These are phyloP conservation scores for Clupea harengus DNA, from an alignment of 2,113 vertebrate genomes.

Conservation along the genomic window DNA sequence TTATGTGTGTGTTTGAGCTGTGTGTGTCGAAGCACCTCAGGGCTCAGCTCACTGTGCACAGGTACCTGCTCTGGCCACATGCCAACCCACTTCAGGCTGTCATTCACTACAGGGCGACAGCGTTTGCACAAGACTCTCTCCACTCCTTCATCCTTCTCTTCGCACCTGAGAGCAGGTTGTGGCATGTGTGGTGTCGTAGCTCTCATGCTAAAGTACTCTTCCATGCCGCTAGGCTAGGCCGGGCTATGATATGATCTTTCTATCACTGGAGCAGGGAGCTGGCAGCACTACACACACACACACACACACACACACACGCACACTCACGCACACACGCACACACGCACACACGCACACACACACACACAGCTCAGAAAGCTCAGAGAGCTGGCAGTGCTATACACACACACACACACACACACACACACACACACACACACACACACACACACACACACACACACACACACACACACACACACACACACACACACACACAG, in stretches of 20 bases:
- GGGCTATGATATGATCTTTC: background rate
- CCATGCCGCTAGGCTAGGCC: slow-evolving; percentile 49
- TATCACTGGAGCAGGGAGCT: too few relatives aligned
- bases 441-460: too few relatives aligned
- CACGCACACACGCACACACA: too few relatives aligned
- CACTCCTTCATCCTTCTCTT: slow-evolving; percentile 2
- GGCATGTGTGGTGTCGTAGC: slow-evolving; percentile 48
- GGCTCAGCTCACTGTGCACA: background rate
- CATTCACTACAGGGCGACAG: background rate
- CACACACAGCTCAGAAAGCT: too few relatives aligned
- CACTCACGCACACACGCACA: too few relatives aligned
- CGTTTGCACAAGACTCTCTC: background rate
- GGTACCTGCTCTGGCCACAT: background rate
- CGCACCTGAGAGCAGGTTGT: slow-evolving; percentile 46
- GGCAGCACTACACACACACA: background rate
- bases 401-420: background rate
- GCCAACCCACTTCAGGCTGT: too few relatives aligned
- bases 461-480: too few relatives aligned
- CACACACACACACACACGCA: too few relatives aligned
- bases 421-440: background rate
- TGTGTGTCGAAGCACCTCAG: background rate
- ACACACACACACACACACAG: background rate
- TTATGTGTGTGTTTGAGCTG: background rate
- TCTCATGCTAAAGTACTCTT: slow-evolving; percentile 50
- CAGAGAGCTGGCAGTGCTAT: too few relatives aligned